phyloP scores from a whole-genome alignment of 2,888 invertebrate genomes.

The Dicyrtoma fusca region DNA sequence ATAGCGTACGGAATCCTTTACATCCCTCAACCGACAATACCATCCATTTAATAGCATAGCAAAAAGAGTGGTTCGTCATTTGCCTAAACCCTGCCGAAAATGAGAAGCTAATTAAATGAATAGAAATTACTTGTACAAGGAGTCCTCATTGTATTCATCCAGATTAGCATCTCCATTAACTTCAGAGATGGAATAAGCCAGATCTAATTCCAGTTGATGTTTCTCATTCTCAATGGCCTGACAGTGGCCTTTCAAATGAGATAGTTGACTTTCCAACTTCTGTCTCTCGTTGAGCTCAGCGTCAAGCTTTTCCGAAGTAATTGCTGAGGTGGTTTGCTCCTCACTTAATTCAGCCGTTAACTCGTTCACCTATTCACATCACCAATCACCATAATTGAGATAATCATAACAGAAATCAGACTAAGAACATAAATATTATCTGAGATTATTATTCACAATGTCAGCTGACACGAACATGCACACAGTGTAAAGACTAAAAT shows the following conservation, averaged over 20 bases:
- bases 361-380: conserved; percentile 77
- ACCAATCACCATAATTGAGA: background rate
- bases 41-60: background rate
- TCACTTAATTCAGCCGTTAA: conserved; percentile 90
- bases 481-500: too few relatives aligned
- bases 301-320: conserved; percentile 85
- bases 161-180: conserved; percentile 51
- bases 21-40: background rate
- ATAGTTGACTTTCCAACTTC: conserved; percentile 57
- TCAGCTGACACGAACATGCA: background rate
- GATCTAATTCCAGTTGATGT: conserved; percentile 54
- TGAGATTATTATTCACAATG: background rate
- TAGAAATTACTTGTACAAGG: conserved; percentile 52
- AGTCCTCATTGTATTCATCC: conserved; percentile 53
- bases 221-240: conserved; percentile 53
- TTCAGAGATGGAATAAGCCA: conserved; percentile 55
- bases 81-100: background rate
- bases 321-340: conserved; percentile 85
- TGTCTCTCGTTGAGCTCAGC: conserved; percentile 83
- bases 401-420: too few relatives aligned
- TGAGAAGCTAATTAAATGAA: conserved; percentile 6
- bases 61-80: background rate
- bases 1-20: too few relatives aligned
- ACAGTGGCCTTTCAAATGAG: conserved; percentile 48
- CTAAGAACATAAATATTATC: background rate